Base-by-base conservation (phyloP, 1,140 invertebrate genomes). In the Wasmannia auropunctata region DNA sequence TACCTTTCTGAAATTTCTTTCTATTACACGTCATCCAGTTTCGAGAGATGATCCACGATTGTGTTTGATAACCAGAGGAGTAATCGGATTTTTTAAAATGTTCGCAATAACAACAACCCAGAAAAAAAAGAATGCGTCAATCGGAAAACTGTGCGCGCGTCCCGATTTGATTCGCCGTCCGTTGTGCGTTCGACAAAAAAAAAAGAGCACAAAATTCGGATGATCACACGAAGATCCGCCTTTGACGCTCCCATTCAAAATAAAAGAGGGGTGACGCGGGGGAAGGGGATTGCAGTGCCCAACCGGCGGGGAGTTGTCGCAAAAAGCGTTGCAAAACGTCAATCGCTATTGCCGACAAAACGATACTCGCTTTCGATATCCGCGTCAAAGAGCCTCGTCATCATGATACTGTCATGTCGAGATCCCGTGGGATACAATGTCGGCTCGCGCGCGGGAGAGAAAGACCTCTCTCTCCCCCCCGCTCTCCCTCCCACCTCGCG, bases 331-430 rank as follows among this genome's bases (percentile, higher is more conserved):
- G 51, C 65, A 58, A 81, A 58, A 81, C 31, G 79, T 72, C 79
- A 81, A 72, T 81, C 79, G 77, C 65, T 67, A 54, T 70, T 19
- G 51, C 51, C 51, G 65, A 81, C 67, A 72, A 58, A 81, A 81
- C 65, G 79, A 58, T 81, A 72, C 14, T 72, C 49, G 79, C 16
- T 54, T 72, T 37, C 65, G 63, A 81, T 70, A 56, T 70, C 37
- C 49, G 19, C 37, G 79, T 81, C 79, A 72, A 72, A 81, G 65
- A 81, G 34, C 16, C 43, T 72, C 79, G 79, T 81, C 67, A 72
- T 81, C 67, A 72, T 81, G 51, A 81, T 81, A 81, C 60, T 81
- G 65, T 81, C 79, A 72, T 25, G 79, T 72, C 37, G 51, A 72
- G n/a, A 81, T 72, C 65, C 79, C 19, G 25, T n/a, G 40, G 65